Percentiles rank a stretch among this genome's conserved stretches.
These are phyloP conservation scores for Atta cephalotes DNA, from an alignment of 1,140 invertebrate species.

Conservation along the genomic window DNA sequence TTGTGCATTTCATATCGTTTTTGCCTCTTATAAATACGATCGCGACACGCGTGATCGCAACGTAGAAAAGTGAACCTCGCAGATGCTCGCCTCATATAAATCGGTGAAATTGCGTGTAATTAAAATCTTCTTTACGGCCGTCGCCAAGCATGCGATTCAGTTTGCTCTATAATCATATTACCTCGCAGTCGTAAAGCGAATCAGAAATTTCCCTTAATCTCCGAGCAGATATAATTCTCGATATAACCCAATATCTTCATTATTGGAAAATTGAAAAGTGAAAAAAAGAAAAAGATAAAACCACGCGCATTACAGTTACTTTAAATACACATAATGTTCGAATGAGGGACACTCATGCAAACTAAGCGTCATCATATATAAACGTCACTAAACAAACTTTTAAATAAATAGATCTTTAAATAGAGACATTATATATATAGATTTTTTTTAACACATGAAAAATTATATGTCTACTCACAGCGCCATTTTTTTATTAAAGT, in stretches of 20 bases:
- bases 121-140: conserved; percentile 17
- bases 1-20: not conserved
- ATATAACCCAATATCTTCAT: not conserved
- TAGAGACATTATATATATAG: not conserved
- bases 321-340: not conserved
- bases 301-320: not conserved
- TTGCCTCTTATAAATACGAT: not conserved
- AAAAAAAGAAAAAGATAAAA: not conserved
- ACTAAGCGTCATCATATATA: not conserved
- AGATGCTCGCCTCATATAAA: not conserved
- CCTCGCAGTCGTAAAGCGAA: not conserved
- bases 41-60: not conserved
- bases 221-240: not conserved
- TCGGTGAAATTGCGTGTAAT: not conserved
- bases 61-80: not conserved
- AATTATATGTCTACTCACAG: not conserved
- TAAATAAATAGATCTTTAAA: not conserved
- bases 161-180: conserved; percentile 18
- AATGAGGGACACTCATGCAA: not conserved
- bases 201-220: not conserved
- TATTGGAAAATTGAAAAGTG: not conserved
- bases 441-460: not conserved
- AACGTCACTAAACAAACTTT: not conserved
- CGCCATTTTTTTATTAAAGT: not conserved
- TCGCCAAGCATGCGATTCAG: not conserved